phyloP scores from a whole-genome alignment of 2,888 invertebrate species.

The Calliopum simillimum region DNA sequence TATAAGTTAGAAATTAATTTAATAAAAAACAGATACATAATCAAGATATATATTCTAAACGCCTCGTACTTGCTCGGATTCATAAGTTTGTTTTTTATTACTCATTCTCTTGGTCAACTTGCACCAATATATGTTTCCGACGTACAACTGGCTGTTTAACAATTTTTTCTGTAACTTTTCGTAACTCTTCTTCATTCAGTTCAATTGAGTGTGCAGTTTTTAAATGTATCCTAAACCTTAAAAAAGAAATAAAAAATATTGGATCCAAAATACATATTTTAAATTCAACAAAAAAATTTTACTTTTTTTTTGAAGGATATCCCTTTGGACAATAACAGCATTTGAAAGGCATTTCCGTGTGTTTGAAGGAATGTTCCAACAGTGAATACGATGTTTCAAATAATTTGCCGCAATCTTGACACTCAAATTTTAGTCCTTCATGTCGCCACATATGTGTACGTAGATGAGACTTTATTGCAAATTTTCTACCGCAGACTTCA shows the following conservation, averaged over 20 bases:
- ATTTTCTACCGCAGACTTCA: slow-evolving; percentile 50
- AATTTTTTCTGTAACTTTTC: slow-evolving; percentile 43
- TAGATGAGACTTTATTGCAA: slow-evolving; percentile 50
- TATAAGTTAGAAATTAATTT: too few relatives aligned
- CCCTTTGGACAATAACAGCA: slow-evolving; percentile 50
- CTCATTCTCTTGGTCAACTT: too few relatives aligned
- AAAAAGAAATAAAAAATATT: slow-evolving; percentile 24
- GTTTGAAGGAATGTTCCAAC: slow-evolving; percentile 51
- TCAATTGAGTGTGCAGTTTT: slow-evolving; percentile 47
- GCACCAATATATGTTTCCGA: slow-evolving; percentile 48
- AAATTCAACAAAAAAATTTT: slow-evolving; percentile 35
- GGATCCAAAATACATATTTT: background rate
- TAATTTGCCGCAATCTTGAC: slow-evolving; percentile 52
- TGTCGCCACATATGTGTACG: slow-evolving; percentile 53
- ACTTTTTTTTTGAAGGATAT: slow-evolving; percentile 53
- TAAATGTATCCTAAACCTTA: slow-evolving; percentile 50
- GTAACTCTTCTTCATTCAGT: slow-evolving; percentile 46
- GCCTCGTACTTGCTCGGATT: too few relatives aligned
- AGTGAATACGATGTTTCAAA: slow-evolving; percentile 52
- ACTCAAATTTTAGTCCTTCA: slow-evolving; percentile 51
- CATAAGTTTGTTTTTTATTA: too few relatives aligned
- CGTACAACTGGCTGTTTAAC: slow-evolving; percentile 42
- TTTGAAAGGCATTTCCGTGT: slow-evolving; percentile 51
- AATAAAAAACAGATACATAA: too few relatives aligned
- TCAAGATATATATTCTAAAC: too few relatives aligned